Evolutionary conservation across 2,113 vertebrate species (phyloP).

Genomic region (Plecturocebus donacophilus): DNA sequence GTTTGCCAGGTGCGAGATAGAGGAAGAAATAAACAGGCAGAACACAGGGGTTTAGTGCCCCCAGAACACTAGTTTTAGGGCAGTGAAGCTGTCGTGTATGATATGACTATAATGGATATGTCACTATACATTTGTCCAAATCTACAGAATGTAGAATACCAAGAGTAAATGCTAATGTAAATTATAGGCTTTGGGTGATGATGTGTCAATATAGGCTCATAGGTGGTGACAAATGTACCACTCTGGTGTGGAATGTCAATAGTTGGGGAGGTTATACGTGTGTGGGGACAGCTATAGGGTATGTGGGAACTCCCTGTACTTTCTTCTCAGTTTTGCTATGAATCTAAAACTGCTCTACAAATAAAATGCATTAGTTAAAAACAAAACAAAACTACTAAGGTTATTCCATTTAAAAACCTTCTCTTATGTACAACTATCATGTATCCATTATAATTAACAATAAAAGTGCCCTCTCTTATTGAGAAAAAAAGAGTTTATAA

Average conservation of each 20-base stretch:
- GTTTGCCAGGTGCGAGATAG: background rate
- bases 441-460: background rate
- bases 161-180: background rate
- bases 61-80: too few relatives aligned
- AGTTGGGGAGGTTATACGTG: too few relatives aligned
- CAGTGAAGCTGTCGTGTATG: background rate
- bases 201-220: background rate
- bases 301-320: background rate
- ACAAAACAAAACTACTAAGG: background rate
- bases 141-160: background rate
- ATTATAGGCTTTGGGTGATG: background rate
- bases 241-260: background rate
- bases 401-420: background rate
- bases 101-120: background rate
- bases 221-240: background rate
- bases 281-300: background rate
- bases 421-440: background rate
- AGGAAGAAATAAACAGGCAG: background rate
- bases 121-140: background rate
- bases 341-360: background rate
- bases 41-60: too few relatives aligned
- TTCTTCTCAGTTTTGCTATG: background rate
- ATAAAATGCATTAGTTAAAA: background rate
- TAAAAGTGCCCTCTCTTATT: background rate
- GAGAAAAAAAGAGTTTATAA: constrained; percentile 18